Base-by-base conservation (phyloP, 1,140 invertebrate species). In the Brachionus asplanchnoidis region DNA sequence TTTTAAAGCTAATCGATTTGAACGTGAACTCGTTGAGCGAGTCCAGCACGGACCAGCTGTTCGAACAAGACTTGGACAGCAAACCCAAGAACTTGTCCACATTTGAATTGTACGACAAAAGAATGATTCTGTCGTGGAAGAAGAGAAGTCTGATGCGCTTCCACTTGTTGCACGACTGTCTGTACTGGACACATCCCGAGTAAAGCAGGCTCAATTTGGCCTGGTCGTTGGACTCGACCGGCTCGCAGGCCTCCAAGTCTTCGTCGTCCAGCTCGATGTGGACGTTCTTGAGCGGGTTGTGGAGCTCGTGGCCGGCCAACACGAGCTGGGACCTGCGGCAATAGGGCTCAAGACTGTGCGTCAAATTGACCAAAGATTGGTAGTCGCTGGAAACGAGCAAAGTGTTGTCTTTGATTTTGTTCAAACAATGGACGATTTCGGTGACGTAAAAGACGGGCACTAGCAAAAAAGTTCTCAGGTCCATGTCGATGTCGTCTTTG, bases 91-190 rank as follows among this genome's bases (percentile, higher is more conserved):
- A 68, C 32, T 82, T 82, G 36, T 82, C 79, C 53, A 82, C 36
- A 32, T 82, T 68, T 60, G 79, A 65, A 46, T 82, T 40, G 32
- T 68, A 44, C 3, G 79, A 82, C 20, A 60, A 65, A 3, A 82
- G 17, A 0, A 82, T 20, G 12, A 82, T 12, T n/a, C 79, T 53
- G 36, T 82, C 79, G 1, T 44, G 36, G 9, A 82, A 82, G 32
- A 82, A 68, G 2, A 82, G n/a, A 0, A 82, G 17, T 23, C n/a
- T 65, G 11, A 82, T 65, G 6, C 79, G 50, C 26, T 82, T 82
- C 79, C 79, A 82, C 36, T 82, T 82, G 53, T 82, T 60, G 14
- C 79, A 60, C 11, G 79, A 65, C 36, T 82, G 79, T 82, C 79
- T 82, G 42, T 82, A 82, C 32, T 82, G 79, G 4, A 82, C 20